These are phyloP conservation scores for Diadophis punctatus DNA, from an alignment of 2,113 vertebrate genomes.

Conservation along the genomic window DNA sequence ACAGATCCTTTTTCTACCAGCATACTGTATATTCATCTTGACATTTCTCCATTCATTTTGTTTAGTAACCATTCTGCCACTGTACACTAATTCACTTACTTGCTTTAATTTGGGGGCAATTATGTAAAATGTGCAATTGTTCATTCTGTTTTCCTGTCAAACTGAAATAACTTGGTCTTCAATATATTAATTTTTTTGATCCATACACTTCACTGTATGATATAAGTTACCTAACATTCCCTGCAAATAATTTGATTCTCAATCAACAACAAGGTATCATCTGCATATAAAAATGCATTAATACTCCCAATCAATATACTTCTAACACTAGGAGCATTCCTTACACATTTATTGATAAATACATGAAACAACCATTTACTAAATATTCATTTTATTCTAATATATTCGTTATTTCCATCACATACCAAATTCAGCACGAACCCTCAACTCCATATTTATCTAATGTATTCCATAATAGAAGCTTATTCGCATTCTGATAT, in stretches of 20 bases:
- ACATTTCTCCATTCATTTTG: background rate
- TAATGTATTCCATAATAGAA: background rate
- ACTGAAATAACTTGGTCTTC: background rate
- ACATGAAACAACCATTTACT: background rate
- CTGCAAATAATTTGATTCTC: background rate
- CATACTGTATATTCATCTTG: background rate
- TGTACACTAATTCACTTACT: background rate
- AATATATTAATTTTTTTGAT: background rate
- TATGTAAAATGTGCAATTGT: background rate
- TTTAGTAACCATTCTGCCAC: background rate
- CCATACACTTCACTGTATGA: background rate
- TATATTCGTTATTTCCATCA: background rate
- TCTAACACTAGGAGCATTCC: background rate
- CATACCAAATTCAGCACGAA: background rate
- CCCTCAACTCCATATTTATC: background rate
- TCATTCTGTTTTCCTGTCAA: background rate
- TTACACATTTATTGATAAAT: background rate
- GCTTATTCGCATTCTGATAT: background rate
- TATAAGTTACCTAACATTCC: background rate
- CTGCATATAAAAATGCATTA: background rate
- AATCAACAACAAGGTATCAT: background rate
- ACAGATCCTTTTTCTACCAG: background rate
- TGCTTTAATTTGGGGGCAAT: background rate
- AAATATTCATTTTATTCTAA: background rate
- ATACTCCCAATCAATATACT: background rate